Percentiles rank a stretch among this genome's conserved stretches.
Conservation (phyloP, 2,888 invertebrate genomes). For the Biston stratarius region DNA sequence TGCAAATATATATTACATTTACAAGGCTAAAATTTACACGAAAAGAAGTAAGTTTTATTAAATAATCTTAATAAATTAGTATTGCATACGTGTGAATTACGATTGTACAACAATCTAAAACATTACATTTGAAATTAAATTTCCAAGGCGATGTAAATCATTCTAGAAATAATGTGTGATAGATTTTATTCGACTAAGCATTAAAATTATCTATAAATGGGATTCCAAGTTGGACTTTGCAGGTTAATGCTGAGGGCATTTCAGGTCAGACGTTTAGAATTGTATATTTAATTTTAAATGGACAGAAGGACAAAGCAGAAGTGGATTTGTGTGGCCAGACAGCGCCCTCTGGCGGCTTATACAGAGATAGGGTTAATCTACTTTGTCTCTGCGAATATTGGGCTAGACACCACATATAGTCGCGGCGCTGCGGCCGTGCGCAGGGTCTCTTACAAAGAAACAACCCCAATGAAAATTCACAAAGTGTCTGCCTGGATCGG, state of each 20-base stretch:
- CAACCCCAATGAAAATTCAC: too few species aligned
- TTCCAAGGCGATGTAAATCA: too few species aligned
- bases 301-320: slow-evolving; percentile 20
- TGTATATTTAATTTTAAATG: slow-evolving; percentile 11
- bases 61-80: too few species aligned
- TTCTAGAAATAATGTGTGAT: too few species aligned
- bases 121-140: too few species aligned
- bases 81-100: too few species aligned
- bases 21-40: too few species aligned
- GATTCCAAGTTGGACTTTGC: not conserved
- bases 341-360: slow-evolving; percentile 25
- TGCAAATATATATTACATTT: too few species aligned
- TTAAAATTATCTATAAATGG: not conserved
- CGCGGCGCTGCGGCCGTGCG: not conserved
- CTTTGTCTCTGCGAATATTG: slow-evolving; percentile 15
- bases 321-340: slow-evolving; percentile 19
- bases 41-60: too few species aligned
- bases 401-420: slow-evolving; percentile 18
- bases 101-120: too few species aligned
- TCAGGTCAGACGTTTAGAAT: not conserved
- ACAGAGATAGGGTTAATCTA: slow-evolving; percentile 15
- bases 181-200: too few species aligned
- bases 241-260: slow-evolving; percentile 2
- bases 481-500: too few species aligned
- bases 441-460: not conserved